Evolutionary conservation across 2,888 invertebrate species (phyloP), one percentile per base, ranked within the genome.

Genomic region (Oscheius sp.): DNA sequence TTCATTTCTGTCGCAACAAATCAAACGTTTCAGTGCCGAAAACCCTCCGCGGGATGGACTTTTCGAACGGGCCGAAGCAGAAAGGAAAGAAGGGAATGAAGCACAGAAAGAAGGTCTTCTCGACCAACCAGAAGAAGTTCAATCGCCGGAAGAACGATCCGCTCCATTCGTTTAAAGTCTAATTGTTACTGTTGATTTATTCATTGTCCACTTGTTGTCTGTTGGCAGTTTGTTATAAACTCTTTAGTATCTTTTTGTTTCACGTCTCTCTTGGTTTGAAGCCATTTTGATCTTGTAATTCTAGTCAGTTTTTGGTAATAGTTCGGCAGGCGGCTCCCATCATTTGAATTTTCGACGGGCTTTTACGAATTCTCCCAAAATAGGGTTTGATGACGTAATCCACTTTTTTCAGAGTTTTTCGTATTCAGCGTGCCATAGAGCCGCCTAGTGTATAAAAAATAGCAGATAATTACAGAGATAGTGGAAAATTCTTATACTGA

Each of bases 1-100:
- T 21, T 21, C 21, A 21, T 21, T 21, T 21, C 21, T 21, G 21
- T 21, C 21, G 21, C 42, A 42, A 42, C 0, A 42, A 42, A 42
- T 5, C 42, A 42, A 21, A 50, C 50, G 60, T 72, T 85, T 53
- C 76, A 86, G 86, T 87, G 9, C 87, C 87, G 21, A 85, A 88
- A 73, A 82, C 87, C 0, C 76, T 87, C 9, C 79, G 85, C 5
- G 87, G 87, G 51, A 77, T 77, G 73, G 82, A 84, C 63, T 81
- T 77, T 73, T 77, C 77, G 0, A 58, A 78, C 7, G 72, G 72
- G 0, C 70, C 72, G 58, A 78, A 58, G 37, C 72, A 73, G 42
- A 76, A 74, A n/a, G 70, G 71, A 2, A 78, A 78, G 62, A 78
- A 81, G 48, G 73, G 77, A 63, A 78, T 76, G 37, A 78, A 80